phyloP scores from a whole-genome alignment of 2,113 vertebrate genomes.

The Podarcis cretensis region DNA sequence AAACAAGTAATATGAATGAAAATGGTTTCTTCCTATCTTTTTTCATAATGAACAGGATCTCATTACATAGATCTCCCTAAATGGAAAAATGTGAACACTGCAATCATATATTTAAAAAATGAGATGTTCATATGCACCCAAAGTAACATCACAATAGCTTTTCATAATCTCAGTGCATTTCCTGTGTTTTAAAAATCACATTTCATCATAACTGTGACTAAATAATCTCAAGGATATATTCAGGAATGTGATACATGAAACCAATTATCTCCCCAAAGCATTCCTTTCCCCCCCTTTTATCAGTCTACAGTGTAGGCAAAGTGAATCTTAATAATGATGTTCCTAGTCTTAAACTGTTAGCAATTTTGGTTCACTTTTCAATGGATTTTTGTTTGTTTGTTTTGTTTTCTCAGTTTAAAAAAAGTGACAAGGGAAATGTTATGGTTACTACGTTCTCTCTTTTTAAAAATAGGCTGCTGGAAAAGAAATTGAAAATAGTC shows the following conservation, averaged over 20 bases:
- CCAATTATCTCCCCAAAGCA: constrained; percentile 56
- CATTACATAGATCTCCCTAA: constrained; percentile 25
- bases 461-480: background rate
- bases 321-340: constrained; percentile 21
- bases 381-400: background rate
- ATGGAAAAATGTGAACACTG: constrained; percentile 8
- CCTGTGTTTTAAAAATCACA: constrained; percentile 13
- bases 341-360: background rate
- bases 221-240: constrained; percentile 50
- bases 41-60: constrained; percentile 24
- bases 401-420: background rate
- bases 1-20: constrained; percentile 33
- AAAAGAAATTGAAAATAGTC: background rate
- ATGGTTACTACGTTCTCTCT: rapidly evolving
- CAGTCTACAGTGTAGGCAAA: constrained; percentile 13
- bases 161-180: constrained; percentile 58
- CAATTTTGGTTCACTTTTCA: background rate
- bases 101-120: constrained; percentile 24
- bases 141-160: constrained; percentile 39
- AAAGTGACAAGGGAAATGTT: background rate
- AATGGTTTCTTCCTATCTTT: constrained; percentile 19
- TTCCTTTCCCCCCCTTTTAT: constrained; percentile 18
- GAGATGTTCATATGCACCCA: constrained; percentile 21
- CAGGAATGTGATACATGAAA: constrained; percentile 43
- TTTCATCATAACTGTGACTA: constrained; percentile 31